Conservation (phyloP, 2,113 vertebrate species). For the Odontophorus gujanensis region DNA sequence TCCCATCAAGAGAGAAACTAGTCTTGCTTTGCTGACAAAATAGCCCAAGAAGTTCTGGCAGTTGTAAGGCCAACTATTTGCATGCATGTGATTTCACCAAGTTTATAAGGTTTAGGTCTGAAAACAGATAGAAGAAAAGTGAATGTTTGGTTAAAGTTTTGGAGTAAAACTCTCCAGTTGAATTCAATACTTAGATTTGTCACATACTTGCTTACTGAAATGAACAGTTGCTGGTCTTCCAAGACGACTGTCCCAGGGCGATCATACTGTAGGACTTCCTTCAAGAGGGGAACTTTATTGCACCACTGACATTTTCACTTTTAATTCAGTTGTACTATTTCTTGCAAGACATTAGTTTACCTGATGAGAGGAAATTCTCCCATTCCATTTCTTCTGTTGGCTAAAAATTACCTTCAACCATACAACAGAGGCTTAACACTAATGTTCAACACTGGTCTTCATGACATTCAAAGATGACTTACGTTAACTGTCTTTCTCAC, state of each 20-base stretch:
- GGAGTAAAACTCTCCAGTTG: background rate
- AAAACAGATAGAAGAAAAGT: background rate
- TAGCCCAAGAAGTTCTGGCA: too few species aligned
- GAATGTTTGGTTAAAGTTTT: background rate
- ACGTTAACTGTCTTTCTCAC: background rate
- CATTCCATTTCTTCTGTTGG: background rate
- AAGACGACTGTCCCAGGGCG: background rate
- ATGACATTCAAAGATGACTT: background rate
- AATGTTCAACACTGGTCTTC: background rate
- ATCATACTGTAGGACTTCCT: background rate
- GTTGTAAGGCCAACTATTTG: background rate
- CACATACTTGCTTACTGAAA: background rate
- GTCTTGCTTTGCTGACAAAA: background rate
- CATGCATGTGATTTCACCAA: background rate
- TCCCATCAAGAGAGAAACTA: background rate
- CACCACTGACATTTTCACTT: background rate
- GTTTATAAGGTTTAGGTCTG: background rate
- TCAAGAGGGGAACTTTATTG: background rate
- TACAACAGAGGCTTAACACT: background rate
- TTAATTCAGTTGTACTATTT: background rate
- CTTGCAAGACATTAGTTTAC: background rate
- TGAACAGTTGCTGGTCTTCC: background rate
- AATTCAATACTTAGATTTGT: background rate
- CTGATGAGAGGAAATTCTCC: background rate
- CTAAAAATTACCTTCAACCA: background rate